Percentiles rank a stretch among this genome's conserved stretches.
Conservation (phyloP, 2,888 invertebrate genomes). For the Pantelozetes paolii region DNA sequence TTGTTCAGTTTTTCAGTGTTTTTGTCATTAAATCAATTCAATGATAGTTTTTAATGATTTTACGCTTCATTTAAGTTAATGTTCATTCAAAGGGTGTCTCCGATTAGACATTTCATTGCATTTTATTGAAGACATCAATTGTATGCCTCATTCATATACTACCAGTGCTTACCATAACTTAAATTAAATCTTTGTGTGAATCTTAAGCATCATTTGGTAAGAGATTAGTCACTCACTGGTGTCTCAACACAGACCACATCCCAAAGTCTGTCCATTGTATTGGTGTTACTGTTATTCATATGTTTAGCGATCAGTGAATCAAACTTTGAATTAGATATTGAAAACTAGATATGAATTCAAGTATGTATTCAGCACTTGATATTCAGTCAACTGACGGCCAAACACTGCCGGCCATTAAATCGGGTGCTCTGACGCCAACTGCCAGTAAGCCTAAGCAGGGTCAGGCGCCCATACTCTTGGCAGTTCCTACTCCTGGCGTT, state of each 20-base stretch:
- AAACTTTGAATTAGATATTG: too few species aligned
- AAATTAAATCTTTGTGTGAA: background rate
- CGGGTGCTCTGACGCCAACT: background rate
- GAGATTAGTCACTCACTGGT: too few species aligned
- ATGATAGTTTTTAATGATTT: background rate
- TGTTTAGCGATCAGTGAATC: background rate
- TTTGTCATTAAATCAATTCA: background rate
- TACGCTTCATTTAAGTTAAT: background rate
- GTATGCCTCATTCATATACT: background rate
- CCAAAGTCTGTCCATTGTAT: background rate
- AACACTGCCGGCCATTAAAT: background rate
- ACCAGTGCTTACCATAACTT: background rate
- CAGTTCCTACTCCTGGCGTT: constrained; percentile 40
- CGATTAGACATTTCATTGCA: background rate
- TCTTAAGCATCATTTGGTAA: background rate
- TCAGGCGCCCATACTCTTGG: constrained; percentile 38
- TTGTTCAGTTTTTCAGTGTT: background rate
- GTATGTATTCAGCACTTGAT: background rate
- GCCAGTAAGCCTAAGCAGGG: background rate
- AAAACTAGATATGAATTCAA: background rate
- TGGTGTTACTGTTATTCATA: background rate
- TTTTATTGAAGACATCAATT: background rate
- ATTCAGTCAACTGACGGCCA: background rate
- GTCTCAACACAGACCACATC: background rate
- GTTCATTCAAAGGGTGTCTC: background rate